phyloP scores from a whole-genome alignment of 2,797 vertebrate species.

The Artibeus jamaicensis region DNA sequence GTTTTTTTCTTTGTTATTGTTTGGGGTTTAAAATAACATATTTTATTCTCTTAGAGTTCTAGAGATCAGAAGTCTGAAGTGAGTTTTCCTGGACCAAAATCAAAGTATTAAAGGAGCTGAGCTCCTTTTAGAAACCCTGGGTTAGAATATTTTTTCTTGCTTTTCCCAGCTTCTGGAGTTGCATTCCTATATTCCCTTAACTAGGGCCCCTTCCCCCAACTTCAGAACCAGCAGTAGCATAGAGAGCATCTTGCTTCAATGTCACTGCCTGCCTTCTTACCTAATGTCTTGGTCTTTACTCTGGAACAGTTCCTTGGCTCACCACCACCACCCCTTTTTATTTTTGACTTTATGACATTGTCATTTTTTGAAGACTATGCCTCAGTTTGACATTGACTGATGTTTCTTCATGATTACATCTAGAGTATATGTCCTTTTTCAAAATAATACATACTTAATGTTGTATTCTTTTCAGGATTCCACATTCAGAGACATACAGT shows the following conservation, averaged over 20 bases:
- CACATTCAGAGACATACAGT: background rate
- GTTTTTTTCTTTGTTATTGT: background rate
- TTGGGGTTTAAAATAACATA: background rate
- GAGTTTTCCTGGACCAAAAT: background rate
- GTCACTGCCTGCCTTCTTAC: background rate
- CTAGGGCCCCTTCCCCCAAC: background rate
- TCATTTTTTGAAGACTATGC: background rate
- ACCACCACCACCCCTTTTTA: background rate
- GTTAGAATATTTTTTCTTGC: background rate
- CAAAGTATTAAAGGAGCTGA: background rate
- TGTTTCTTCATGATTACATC: background rate
- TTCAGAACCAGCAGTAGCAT: background rate
- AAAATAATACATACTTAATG: background rate
- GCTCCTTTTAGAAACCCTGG: background rate
- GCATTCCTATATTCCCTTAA: background rate
- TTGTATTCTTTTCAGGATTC: background rate
- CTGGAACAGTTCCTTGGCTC: background rate
- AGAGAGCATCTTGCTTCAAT: background rate
- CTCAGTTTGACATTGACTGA: background rate
- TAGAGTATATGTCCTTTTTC: background rate
- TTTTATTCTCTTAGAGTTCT: background rate
- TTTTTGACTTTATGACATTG: background rate
- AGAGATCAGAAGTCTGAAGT: background rate
- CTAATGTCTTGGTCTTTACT: conserved; percentile 33
- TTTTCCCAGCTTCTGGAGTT: background rate